These are phyloP conservation scores for Dryomyza anilis DNA, from an alignment of 2,888 invertebrate species.

Conservation along the genomic window DNA sequence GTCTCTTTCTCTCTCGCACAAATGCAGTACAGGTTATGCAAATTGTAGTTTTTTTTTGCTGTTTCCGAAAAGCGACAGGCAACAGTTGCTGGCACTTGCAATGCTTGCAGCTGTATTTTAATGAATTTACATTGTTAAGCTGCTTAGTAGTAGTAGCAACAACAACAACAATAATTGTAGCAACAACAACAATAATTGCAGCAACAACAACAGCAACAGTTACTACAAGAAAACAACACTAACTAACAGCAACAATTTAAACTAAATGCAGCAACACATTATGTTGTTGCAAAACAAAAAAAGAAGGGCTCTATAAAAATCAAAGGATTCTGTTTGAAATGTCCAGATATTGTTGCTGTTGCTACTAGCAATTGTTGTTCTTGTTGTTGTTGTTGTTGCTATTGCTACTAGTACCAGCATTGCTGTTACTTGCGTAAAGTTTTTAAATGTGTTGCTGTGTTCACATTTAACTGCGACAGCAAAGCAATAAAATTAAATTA, in stretches of 20 bases:
- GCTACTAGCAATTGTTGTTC: background rate
- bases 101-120: background rate
- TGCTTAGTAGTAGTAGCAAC: too few relatives aligned
- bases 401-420: background rate
- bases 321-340: too few relatives aligned
- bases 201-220: background rate
- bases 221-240: background rate
- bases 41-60: too few relatives aligned
- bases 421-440: too few relatives aligned
- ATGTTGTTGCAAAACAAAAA: background rate
- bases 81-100: too few relatives aligned
- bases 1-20: too few relatives aligned
- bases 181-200: background rate
- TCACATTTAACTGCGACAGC: background rate
- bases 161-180: background rate
- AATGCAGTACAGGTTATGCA: too few relatives aligned
- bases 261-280: background rate
- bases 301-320: too few relatives aligned
- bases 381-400: background rate
- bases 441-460: too few relatives aligned
- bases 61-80: too few relatives aligned
- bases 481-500: conserved; percentile 2
- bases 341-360: too few relatives aligned
- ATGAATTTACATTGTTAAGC: background rate
- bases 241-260: background rate